phyloP scores from a whole-genome alignment of 64 coral and sea anemone genomes.

The Montipora efflorescens region DNA sequence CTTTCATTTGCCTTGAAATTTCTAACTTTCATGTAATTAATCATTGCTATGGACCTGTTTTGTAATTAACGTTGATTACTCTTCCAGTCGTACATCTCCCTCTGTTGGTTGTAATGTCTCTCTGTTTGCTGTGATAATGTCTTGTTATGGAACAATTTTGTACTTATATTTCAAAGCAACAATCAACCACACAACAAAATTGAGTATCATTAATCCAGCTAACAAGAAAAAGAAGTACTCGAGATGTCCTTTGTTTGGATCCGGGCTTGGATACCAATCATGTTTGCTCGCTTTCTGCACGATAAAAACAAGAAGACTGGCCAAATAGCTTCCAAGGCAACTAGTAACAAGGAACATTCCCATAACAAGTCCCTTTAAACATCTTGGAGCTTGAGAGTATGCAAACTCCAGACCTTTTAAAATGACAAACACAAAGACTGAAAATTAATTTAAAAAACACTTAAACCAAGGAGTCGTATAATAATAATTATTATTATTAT shows the following conservation, averaged over 20 bases:
- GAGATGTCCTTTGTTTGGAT: slow-evolving; percentile 53
- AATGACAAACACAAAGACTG: neutral
- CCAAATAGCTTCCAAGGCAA: slow-evolving; percentile 66
- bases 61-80: neutral
- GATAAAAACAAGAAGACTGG: slow-evolving; percentile 70
- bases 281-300: neutral
- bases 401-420: slow-evolving; percentile 80
- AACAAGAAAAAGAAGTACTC: slow-evolving; percentile 84
- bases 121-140: neutral
- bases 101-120: neutral
- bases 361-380: slow-evolving; percentile 84
- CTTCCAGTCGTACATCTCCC: neutral
- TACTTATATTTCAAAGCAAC: slow-evolving; percentile 62
- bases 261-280: slow-evolving; percentile 40
- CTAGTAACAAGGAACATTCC: slow-evolving; percentile 76
- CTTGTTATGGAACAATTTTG: neutral
- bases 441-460: too few species aligned
- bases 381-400: slow-evolving; percentile 76
- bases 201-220: slow-evolving; percentile 74
- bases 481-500: neutral
- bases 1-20: too few species aligned
- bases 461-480: neutral
- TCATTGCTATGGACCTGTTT: too few species aligned
- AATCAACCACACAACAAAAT: slow-evolving; percentile 72
- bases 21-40: too few species aligned